Conservation (phyloP, 2,797 vertebrate species). For the Spinus pinus region DNA sequence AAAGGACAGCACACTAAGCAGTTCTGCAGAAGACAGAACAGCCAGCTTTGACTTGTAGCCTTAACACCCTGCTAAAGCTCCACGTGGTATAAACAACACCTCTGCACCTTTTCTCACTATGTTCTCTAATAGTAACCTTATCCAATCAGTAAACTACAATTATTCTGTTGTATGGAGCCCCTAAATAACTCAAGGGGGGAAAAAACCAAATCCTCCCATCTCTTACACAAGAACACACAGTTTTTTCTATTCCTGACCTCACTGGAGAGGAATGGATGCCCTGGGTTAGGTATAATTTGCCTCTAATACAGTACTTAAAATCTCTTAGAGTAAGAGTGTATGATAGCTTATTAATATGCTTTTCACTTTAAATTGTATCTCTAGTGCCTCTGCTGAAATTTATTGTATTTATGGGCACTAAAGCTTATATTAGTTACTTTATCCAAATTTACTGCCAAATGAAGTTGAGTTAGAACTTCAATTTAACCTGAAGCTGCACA, state of each 20-base stretch:
- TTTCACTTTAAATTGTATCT: not conserved
- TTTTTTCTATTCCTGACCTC: not conserved
- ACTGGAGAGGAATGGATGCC: not conserved
- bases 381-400: not conserved
- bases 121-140: not conserved
- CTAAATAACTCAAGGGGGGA: not conserved
- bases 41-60: not conserved
- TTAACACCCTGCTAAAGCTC: not conserved
- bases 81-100: accelerated
- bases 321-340: not conserved
- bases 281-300: not conserved
- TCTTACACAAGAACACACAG: not conserved
- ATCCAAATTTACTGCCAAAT: not conserved
- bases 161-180: not conserved
- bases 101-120: not conserved
- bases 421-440: not conserved
- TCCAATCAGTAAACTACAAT: not conserved
- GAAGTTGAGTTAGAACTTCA: not conserved
- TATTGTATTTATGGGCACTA: not conserved
- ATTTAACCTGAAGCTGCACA: not conserved
- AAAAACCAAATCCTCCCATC: not conserved
- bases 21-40: not conserved
- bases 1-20: not conserved
- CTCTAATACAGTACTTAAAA: not conserved
- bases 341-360: not conserved